Evolutionary conservation across 2,113 vertebrate species (phyloP).

Genomic region (Carassius auratus): DNA sequence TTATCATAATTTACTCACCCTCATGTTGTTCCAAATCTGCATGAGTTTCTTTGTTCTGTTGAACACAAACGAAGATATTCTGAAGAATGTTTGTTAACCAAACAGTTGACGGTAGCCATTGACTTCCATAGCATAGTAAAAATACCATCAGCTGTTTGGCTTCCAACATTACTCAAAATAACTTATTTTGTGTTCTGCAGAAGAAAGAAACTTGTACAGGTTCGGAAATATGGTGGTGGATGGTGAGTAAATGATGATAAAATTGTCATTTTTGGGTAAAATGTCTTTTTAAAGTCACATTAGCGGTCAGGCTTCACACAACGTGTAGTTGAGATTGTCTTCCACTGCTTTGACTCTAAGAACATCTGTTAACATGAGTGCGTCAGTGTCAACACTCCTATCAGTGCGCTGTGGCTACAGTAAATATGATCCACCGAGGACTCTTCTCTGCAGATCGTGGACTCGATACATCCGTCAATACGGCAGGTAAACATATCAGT

Average conservation of each 20-base stretch:
- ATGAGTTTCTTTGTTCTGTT: background rate
- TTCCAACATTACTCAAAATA: background rate
- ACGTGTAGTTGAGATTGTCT: background rate
- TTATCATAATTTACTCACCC: background rate
- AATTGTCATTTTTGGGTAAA: background rate
- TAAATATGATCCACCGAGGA: background rate
- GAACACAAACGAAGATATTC: background rate
- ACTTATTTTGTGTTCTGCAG: background rate
- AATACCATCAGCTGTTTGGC: background rate
- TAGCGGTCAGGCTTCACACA: slow-evolving; percentile 1
- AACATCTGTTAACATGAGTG: slow-evolving; percentile 3
- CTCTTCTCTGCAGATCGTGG: background rate
- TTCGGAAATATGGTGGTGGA: background rate
- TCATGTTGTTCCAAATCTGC: background rate
- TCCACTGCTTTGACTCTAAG: slow-evolving; percentile 5
- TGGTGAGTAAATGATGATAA: background rate
- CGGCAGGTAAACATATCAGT: slow-evolving; percentile 53
- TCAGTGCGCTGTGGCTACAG: background rate
- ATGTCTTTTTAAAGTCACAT: background rate
- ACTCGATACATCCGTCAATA: slow-evolving; percentile 13
- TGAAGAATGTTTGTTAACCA: background rate
- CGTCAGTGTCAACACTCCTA: background rate
- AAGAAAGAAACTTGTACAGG: background rate
- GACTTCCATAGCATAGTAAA: background rate
- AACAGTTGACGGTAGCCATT: background rate